These are phyloP conservation scores for Dione juno DNA, from an alignment of 2,888 invertebrate genomes.

Conservation along the genomic window DNA sequence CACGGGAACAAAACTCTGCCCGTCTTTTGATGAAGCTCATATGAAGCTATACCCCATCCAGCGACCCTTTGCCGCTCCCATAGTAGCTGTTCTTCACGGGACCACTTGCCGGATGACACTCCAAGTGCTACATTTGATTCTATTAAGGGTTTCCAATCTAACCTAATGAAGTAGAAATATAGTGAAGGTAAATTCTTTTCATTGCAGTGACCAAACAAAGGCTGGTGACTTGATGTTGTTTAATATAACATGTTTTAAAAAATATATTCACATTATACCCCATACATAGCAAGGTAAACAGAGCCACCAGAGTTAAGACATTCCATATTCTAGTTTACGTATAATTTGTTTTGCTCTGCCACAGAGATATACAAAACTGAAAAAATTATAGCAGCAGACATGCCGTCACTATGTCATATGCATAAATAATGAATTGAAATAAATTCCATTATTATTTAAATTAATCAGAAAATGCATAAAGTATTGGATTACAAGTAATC, in stretches of 20 bases:
- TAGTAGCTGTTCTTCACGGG: constrained; percentile 94
- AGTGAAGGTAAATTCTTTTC: neutral
- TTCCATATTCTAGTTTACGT: no score
- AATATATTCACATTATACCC: no score
- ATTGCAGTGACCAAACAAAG: no score
- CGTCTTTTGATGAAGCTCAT: constrained; percentile 91
- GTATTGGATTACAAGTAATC: neutral
- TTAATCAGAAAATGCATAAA: neutral
- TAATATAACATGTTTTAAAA: no score
- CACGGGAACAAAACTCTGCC: constrained; percentile 96
- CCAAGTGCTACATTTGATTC: constrained; percentile 88
- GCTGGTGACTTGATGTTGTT: no score
- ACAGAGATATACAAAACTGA: no score
- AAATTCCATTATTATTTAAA: neutral
- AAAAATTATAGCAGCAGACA: no score
- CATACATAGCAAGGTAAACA: no score
- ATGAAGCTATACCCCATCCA: constrained; percentile 96
- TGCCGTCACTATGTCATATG: no score
- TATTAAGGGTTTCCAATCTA: constrained; percentile 92
- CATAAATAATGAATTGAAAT: no score
- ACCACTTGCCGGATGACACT: constrained; percentile 85
- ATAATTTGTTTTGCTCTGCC: no score
- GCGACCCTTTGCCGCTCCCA: constrained; percentile 96
- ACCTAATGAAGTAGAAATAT: constrained; percentile 61
- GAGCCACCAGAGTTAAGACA: no score